Percentiles rank a stretch among this genome's conserved stretches.
These are phyloP conservation scores for Alaudala cheleensis DNA, from an alignment of 2,113 vertebrate genomes.

Conservation along the genomic window DNA sequence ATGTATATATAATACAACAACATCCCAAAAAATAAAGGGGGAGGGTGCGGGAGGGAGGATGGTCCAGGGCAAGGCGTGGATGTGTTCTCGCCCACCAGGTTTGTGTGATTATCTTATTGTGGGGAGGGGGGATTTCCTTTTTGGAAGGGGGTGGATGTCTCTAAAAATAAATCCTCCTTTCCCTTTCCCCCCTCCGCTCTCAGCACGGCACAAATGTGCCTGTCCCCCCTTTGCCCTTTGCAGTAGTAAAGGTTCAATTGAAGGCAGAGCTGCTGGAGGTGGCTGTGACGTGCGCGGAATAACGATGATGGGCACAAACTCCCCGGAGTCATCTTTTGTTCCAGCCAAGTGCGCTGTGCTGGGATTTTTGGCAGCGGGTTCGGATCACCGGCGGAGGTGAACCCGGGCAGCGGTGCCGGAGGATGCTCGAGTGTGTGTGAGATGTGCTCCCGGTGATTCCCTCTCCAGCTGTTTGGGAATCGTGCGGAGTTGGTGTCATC, in stretches of 20 bases:
- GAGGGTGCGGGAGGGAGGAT: neutral
- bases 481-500: neutral
- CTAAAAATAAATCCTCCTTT: neutral
- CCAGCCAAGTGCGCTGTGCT: neutral
- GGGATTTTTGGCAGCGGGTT: constrained; percentile 6
- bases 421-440: neutral
- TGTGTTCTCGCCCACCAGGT: neutral
- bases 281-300: constrained; percentile 17
- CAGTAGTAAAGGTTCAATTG: neutral
- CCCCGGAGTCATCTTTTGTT: constrained; percentile 49
- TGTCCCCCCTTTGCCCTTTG: neutral
- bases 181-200: neutral
- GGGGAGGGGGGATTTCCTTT: neutral
- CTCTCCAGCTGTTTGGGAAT: neutral
- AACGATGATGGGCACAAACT: neutral
- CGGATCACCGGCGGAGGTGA: neutral
- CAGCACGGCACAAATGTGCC: neutral
- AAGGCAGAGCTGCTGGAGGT: constrained; percentile 5
- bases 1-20: too few relatives aligned
- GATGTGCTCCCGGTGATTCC: neutral
- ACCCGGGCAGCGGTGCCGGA: neutral
- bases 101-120: neutral
- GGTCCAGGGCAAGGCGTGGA: neutral
- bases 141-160: neutral
- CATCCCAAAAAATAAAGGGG: too few relatives aligned